A percentile compares a stretch with the other conserved stretches of the same genome.
These are phyloP conservation scores for Adela reaumurella DNA, from an alignment of 2,888 invertebrate genomes.

Conservation along the genomic window DNA sequence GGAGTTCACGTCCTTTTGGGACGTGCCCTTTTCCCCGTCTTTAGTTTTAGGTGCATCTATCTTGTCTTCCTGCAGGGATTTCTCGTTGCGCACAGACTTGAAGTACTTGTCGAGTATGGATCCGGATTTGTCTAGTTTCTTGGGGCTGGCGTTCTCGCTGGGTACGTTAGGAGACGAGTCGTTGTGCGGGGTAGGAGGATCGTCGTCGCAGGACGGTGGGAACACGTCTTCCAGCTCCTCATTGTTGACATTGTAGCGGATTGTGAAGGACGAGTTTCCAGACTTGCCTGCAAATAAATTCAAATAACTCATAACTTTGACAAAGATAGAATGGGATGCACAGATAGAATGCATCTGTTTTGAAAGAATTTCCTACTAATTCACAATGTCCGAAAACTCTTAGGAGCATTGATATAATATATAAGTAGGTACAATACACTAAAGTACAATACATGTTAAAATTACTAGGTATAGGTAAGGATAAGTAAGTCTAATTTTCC, in stretches of 20 bases:
- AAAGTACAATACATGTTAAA: too few relatives aligned
- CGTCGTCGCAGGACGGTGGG: constrained; percentile 59
- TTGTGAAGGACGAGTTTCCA: constrained; percentile 51
- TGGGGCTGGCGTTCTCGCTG: constrained; percentile 41
- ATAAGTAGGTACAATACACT: too few relatives aligned
- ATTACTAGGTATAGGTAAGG: too few relatives aligned
- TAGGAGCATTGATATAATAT: too few relatives aligned
- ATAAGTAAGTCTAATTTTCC: too few relatives aligned
- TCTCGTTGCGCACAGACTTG: constrained; percentile 39
- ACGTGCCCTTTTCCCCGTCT: constrained; percentile 21
- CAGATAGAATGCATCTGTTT: too few relatives aligned
- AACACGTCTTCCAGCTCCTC: constrained; percentile 70
- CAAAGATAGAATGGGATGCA: too few relatives aligned
- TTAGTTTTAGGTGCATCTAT: constrained; percentile 21
- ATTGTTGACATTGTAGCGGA: constrained; percentile 73
- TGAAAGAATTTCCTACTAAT: too few relatives aligned
- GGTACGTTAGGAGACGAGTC: constrained; percentile 31
- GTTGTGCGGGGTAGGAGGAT: constrained; percentile 43
- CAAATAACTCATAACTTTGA: too few relatives aligned
- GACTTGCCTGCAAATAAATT: constrained; percentile 33
- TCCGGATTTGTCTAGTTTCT: constrained; percentile 38
- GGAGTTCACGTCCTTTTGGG: constrained; percentile 34
- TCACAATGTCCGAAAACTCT: too few relatives aligned
- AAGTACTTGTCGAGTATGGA: constrained; percentile 51
- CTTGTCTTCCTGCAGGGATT: constrained; percentile 27